Conservation (phyloP, 2,797 vertebrate species). For the Rhinoraja longicauda region DNA sequence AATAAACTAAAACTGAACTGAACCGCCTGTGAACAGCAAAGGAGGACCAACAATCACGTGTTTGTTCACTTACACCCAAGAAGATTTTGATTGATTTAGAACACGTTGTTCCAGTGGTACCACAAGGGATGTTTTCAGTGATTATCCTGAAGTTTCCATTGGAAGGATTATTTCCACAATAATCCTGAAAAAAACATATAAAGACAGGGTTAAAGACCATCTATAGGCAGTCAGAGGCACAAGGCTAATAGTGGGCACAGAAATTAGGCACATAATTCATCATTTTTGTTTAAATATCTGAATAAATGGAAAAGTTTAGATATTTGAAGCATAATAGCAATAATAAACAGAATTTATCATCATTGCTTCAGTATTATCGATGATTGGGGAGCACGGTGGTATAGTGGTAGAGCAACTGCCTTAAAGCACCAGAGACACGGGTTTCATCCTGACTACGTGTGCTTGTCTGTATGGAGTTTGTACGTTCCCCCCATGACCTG, state of each 20-base stretch:
- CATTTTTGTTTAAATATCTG: not conserved
- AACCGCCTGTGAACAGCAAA: too few species aligned
- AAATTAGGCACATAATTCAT: not conserved
- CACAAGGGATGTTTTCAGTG: constrained; percentile 88
- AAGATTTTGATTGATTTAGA: constrained; percentile 81
- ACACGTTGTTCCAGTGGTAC: constrained; percentile 81
- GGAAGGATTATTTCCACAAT: constrained; percentile 62
- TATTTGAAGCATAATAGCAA: not conserved
- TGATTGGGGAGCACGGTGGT: too few species aligned
- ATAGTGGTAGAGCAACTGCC: too few species aligned
- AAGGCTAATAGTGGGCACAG: too few species aligned
- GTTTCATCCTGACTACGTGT: too few species aligned
- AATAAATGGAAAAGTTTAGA: not conserved
- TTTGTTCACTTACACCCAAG: constrained; percentile 66
- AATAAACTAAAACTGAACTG: too few species aligned
- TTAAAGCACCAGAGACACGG: too few species aligned
- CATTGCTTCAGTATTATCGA: not conserved
- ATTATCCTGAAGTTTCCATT: constrained; percentile 68
- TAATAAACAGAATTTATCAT: not conserved
- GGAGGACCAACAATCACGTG: too few species aligned
- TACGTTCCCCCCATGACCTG: too few species aligned
- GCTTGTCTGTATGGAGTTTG: too few species aligned
- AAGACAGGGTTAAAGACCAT: not conserved
- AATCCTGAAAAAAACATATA: constrained; percentile 61
- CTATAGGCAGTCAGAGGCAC: too few species aligned